Percentiles rank a stretch among this genome's conserved stretches.
Conservation (phyloP, 1,140 invertebrate genomes). For the Vanessa tameamea region DNA sequence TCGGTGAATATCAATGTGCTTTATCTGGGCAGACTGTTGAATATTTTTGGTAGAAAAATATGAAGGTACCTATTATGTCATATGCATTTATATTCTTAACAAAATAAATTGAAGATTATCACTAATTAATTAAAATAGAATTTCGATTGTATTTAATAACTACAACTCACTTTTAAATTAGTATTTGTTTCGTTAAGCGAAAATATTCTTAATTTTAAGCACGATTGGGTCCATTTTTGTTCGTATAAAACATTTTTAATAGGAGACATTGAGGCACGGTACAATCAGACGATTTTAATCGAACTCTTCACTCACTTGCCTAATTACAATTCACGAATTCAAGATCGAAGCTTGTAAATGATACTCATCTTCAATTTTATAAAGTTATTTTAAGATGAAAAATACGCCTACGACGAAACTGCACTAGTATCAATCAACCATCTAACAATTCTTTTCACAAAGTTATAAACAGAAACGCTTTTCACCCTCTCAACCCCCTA, state of each 20-base stretch:
- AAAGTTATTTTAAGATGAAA: background rate
- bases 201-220: background rate
- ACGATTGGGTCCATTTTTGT: background rate
- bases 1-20: no score
- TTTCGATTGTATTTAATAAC: background rate
- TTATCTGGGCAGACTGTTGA: no score
- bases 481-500: no score
- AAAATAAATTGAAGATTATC: background rate
- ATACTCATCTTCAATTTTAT: background rate
- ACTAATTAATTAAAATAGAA: slow-evolving; percentile 1
- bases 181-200: background rate
- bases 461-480: no score
- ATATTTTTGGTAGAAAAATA: no score
- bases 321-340: slow-evolving; percentile 3
- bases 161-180: slow-evolving; percentile 29
- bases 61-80: no score
- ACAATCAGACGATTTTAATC: slow-evolving; percentile 42
- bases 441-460: no score
- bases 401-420: background rate
- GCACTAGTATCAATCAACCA: no score
- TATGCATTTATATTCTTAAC: no score
- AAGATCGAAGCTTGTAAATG: background rate
- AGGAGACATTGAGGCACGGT: slow-evolving; percentile 42
- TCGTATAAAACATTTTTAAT: slow-evolving; percentile 8
- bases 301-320: slow-evolving; percentile 28